Base-by-base conservation (phyloP, 2,888 invertebrate genomes). In the Acleris emargana region DNA sequence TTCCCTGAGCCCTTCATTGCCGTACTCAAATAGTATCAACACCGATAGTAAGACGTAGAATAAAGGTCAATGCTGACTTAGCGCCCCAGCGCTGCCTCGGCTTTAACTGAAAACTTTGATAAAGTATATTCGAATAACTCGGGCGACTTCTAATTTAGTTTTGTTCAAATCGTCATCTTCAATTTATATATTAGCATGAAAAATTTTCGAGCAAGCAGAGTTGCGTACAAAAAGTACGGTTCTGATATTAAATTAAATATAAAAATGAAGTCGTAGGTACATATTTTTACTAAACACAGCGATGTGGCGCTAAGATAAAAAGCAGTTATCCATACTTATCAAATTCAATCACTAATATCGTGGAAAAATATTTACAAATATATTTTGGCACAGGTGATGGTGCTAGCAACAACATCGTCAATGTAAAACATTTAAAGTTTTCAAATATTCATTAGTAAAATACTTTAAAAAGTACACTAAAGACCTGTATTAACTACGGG, bases 371-470 rank as follows among this genome's bases (percentile, higher is more conserved):
- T 89, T 84, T 89, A 91, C 86, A 89, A 78, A 79, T 76, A 76
- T 72, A 77, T 75, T 88, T 91, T 91, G 91, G 91, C 91, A 91
- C 91, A 87, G 84, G 82, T 86, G 83, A 82, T 81, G 89, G 88
- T 87, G 84, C 83, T 73, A 77, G 84, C 81, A 68, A 75, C 72
- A 72, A 81, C 79, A 80, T 80, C 77, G 80, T 80, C 77, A 82
- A 80, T 82, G 75, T 80, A 79, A 75, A 80, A 78, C 73, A 75
- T 78, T 76, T 77, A 76, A 75, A 70, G 68, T 70, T 73, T 72
- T 80, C 74, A 73, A 79, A 80, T 79, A 81, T 80, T 76, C 68
- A 72, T 63, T 80, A 82, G 77, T 83, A 84, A 84, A 84, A 81
- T 82, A 84, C 81, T 79, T 80, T 78, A 73, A 74, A 86, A 83